A percentile compares a stretch with the other conserved stretches of the same genome.
phyloP scores from a whole-genome alignment of 2,888 invertebrate species.

The Hydraecia micacea region DNA sequence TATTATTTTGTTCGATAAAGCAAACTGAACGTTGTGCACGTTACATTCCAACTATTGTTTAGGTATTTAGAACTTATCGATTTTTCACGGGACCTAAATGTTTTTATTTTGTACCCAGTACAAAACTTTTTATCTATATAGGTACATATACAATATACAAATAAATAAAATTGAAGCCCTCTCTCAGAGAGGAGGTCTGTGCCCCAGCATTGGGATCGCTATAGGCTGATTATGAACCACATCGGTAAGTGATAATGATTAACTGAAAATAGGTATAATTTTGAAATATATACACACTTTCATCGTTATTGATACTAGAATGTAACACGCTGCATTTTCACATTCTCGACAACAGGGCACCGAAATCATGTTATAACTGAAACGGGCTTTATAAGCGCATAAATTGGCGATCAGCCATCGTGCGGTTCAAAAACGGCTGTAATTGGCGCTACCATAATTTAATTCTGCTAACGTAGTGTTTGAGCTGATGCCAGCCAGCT shows the following conservation, averaged over 20 bases:
- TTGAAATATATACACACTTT: background rate
- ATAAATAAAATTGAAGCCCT: too few species aligned
- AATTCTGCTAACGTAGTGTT: constrained; percentile 88
- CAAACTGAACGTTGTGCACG: constrained; percentile 1
- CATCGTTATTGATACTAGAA: constrained; percentile 4
- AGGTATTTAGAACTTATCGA: background rate
- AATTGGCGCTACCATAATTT: constrained; percentile 88
- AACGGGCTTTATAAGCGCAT: constrained; percentile 77
- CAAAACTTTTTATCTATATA: background rate
- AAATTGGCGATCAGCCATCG: constrained; percentile 86
- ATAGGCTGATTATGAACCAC: background rate
- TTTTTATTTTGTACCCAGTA: background rate
- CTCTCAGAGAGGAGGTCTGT: background rate
- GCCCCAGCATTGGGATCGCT: background rate
- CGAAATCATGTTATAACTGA: constrained; percentile 72
- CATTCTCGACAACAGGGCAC: constrained; percentile 55
- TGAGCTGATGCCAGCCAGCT: constrained; percentile 86
- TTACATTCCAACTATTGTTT: constrained; percentile 4
- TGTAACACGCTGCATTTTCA: constrained; percentile 33
- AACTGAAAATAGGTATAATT: background rate
- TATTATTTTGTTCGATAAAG: constrained; percentile 26
- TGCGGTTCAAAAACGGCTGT: constrained; percentile 87
- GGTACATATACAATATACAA: too few species aligned
- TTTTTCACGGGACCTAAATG: background rate
- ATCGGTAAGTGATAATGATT: background rate